Base-by-base conservation (phyloP, 2,797 vertebrate species). In the Tympanoctomys barrerae region DNA sequence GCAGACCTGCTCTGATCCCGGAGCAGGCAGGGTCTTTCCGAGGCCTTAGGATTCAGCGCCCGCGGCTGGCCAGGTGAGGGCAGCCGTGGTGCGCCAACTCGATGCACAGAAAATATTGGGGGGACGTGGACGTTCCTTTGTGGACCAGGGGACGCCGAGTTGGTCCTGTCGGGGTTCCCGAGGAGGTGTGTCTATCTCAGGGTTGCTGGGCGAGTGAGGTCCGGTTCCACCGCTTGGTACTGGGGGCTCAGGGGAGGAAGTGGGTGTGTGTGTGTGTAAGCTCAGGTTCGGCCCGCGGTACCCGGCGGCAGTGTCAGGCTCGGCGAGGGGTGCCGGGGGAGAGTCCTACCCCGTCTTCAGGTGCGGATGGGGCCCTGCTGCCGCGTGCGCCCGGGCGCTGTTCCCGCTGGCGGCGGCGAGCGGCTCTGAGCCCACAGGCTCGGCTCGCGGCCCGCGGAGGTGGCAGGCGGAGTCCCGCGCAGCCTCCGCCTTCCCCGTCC, bases 31-130 rank as follows among this genome's bases (percentile, higher is more conserved):
- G 2, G 28, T 91, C 81, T 75, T 71, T 31, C 84, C 0, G 42
- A 39, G 54, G 59, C 77, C 59, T 9, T 5, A 24, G 80, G 84
- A 31, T 26, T 52, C 71, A 22, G 79, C 26, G n/a, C 22, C 62
- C 0, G 33, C 1, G 26, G 66, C 46, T 71, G 86, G 83, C 92
- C 95, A 96, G 96, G 97, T 97, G 86, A 66, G 96, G 96, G 92
- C 77, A 85, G 80, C 87, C 57, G 52, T 19, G 87, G 49, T 31
- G 79, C 79, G 71, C 62, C 9, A 80, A 82, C 77, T 24, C 1
- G 57, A 36, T 36, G n/a, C 42, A 19, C 52, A 26, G 46, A 61
- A 62, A 18, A 31, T 31, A n/a, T 57, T 49, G 85, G 33, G 28
- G 83, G 36, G 42, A 39, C 57, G 66, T 6, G 82, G 42, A 36